Base-by-base conservation (phyloP, 2,797 vertebrate species). In the Coilia nasus region DNA sequence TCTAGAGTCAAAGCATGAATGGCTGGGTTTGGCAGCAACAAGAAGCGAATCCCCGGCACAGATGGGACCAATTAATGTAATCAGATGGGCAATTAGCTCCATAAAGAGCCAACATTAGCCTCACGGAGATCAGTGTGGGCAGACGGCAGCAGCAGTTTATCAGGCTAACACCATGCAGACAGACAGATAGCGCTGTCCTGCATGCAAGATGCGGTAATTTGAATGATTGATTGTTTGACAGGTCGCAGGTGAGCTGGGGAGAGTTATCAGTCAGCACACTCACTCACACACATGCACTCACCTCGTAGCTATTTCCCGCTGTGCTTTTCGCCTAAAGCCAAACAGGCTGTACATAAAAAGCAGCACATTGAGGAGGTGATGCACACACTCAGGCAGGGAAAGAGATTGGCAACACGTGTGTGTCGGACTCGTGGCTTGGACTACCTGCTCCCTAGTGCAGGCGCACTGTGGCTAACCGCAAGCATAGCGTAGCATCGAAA, bases 51-150 rank as follows among this genome's bases (percentile, higher is more conserved):
- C 71, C 35, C 71, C 35, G 19, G 1, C 2, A 44, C 71, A 78
- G 71, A 78, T 78, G 71, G 35, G 35, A 78, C 71, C 71, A 78
- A 78, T 78, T 78, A 78, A 78, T 78, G 31, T 78, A 78, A 78
- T 78, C 71, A 78, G 71, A 78, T 78, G 71, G 35, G 71, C 71
- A 78, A 78, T 78, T 78, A 78, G 71, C 31, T 41, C 35, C 44
- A 78, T 78, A 78, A 78, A 78, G 71, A 78, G 44, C 71, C 35
- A 44, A 19, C 17, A 21, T 44, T 78, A 78, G 35, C 71, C 35
- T 21, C 5, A 44, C 71, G 19, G 71, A 78, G 71, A 78, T 78
- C 71, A 9, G 15, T 44, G 7, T 10, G 19, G 41, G 71, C 71
- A 78, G 31, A 35, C 71, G 15, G 41, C 71, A 21, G 71, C 31